Base-by-base conservation (phyloP, 1,140 invertebrate genomes). In the Lepidurus couesii region DNA sequence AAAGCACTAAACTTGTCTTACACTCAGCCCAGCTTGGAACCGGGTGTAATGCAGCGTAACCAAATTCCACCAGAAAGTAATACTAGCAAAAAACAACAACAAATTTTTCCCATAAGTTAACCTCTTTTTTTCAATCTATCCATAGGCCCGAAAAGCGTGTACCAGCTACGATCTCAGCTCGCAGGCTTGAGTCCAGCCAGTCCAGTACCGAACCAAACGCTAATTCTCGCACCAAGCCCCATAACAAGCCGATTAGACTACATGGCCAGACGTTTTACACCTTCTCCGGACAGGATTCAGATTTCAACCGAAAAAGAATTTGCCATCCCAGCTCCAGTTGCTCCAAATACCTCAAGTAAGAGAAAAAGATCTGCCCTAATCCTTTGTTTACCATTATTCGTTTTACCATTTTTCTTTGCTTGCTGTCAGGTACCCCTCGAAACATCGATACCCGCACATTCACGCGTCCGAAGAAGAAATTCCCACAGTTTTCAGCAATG, bases 391-490 rank as follows among this genome's bases (percentile, higher is more conserved):
- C 34, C 34, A 2, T 34, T 34, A 0, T 34, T 34, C 34, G 2
- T 34, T 34, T 34, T 34, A 34, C 34, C 34, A 34, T 34, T 34
- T 34, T 34, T 34, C 34, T 34, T 34, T 34, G 34, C 34, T 34
- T 34, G 34, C 34, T 34, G 34, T 65, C 8, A 65, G 53, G 53
- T 65, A 65, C 53, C 6, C 53, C 53, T 21, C 53, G 53, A 1
- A 65, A 65, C 53, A 65, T 65, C 21, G 53, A 65, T 16, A 65
- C 53, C 6, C 53, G 53, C 16, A 65, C 53, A 7, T 65, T 65
- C 53, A 65, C 53, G 53, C 53, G 53, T n/a, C 53, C 53, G 4
- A 65, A 65, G 53, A 65, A 65, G 53, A 65, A 65, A 65, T 21
- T 65, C 16, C 16, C 9, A 13, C 53, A 65, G 7, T 65, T 65